Base-by-base conservation (phyloP, 2,888 invertebrate species). In the Metalampra italica region DNA sequence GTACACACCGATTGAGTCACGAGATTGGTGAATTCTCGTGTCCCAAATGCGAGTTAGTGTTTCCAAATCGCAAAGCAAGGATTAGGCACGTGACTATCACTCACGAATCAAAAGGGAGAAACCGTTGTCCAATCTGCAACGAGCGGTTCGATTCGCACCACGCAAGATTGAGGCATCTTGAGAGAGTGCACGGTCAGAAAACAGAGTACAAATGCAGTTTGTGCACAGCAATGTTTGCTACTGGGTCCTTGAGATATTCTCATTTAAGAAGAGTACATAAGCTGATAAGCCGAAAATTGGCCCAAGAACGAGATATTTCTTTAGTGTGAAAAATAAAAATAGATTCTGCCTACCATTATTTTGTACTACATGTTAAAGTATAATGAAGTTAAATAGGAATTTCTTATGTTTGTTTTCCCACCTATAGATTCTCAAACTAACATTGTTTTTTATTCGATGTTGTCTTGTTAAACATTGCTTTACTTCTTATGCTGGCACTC, bases 1-100 rank as follows among this genome's bases (percentile, higher is more conserved):
- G 78, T 40, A 70, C 83, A 13, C 90, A 91, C 51, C 68, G 77
- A 34, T 66, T 61, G 12, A 62, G 66, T 44, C 90, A 90, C 52
- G 72, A 81, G 39, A 62, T 68, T 1, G 78, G 84, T 0, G 67
- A 77, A 22, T 86, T 81, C 48, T 59, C 67, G 8, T 91, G 91
- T 56, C 50, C 78, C 0, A 80, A 84, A 52, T 90, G 90, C 57
- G 74, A 75, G 40, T 64, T 70, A 9, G 65, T 81, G 0, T 89
- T 90, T 51, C 51, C 73, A 0, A 80, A 70, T 56, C 62, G 67
- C 7, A 65, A 60, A 7, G 59, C 67, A 1, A 76, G 64, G 46
- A 69, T 71, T 36, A 57, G 74, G 7, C 83, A 84, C 49, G 49
- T 71, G 9, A 59, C 59, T 4, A 38, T 53, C 0, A 64, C 53